phyloP scores from a whole-genome alignment of 2,888 invertebrate genomes.

The Drosophila rellima region DNA sequence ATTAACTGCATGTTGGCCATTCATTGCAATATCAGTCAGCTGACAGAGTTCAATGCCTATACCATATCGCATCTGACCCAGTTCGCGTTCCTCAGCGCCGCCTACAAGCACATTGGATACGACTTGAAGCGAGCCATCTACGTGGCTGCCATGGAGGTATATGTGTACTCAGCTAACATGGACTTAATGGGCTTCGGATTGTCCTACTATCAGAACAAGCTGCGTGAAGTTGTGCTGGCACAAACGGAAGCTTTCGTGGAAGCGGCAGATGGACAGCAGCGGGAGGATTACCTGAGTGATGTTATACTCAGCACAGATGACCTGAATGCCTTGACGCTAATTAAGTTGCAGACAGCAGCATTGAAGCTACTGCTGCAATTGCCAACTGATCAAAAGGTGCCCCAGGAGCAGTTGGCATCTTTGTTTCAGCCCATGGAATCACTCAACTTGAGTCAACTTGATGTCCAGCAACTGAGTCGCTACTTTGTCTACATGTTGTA shows the following conservation, averaged over 20 bases:
- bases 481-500: slow-evolving; percentile 86
- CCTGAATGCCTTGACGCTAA: slow-evolving; percentile 72
- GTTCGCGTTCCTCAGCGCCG: slow-evolving; percentile 82
- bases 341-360: slow-evolving; percentile 82
- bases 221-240: slow-evolving; percentile 80
- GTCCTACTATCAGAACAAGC: slow-evolving; percentile 83
- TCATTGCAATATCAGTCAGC: slow-evolving; percentile 83
- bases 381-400: not conserved
- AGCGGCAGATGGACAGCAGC: not conserved
- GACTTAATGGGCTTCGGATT: slow-evolving; percentile 85
- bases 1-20: slow-evolving; percentile 86
- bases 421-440: slow-evolving; percentile 66
- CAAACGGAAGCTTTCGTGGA: slow-evolving; percentile 58
- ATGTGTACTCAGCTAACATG: slow-evolving; percentile 83
- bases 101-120: slow-evolving; percentile 83
- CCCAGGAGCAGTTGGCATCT: slow-evolving; percentile 38
- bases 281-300: slow-evolving; percentile 69
- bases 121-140: slow-evolving; percentile 81
- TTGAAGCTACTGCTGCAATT: slow-evolving; percentile 69
- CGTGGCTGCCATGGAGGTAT: slow-evolving; percentile 84
- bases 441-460: slow-evolving; percentile 58
- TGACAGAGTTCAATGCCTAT: slow-evolving; percentile 83
- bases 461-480: slow-evolving; percentile 43
- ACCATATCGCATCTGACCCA: slow-evolving; percentile 84
- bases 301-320: slow-evolving; percentile 76